Evolutionary conservation across 2,888 invertebrate species (phyloP).

Genomic region (Agapostemon virescens): DNA sequence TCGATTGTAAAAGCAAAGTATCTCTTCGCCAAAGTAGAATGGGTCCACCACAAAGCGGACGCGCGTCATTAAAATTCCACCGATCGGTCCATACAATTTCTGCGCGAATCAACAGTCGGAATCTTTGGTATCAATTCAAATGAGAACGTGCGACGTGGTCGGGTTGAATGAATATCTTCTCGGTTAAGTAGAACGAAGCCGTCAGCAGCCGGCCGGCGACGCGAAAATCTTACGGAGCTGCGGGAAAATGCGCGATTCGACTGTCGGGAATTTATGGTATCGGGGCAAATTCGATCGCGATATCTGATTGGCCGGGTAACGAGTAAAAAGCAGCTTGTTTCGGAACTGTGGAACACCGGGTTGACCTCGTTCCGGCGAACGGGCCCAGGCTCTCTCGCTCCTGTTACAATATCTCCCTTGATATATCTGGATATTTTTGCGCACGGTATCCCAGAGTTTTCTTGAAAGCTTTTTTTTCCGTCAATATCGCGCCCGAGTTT

Average conservation of each 20-base stretch:
- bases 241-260: neutral
- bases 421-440: slow-evolving; percentile 10
- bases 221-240: neutral
- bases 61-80: neutral
- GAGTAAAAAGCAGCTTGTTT: slow-evolving; percentile 16
- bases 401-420: slow-evolving; percentile 20
- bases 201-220: neutral
- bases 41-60: neutral
- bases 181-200: neutral
- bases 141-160: neutral
- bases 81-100: neutral
- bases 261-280: slow-evolving; percentile 5
- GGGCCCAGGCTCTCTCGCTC: slow-evolving; percentile 4
- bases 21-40: neutral
- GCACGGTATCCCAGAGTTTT: slow-evolving; percentile 7
- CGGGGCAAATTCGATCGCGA: neutral
- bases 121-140: neutral
- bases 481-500: slow-evolving; percentile 11
- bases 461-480: slow-evolving; percentile 22
- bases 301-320: slow-evolving; percentile 8
- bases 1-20: neutral
- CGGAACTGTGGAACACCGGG: neutral
- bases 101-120: neutral
- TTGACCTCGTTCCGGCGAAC: slow-evolving; percentile 4
- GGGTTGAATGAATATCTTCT: neutral